A percentile compares a stretch with the other conserved stretches of the same genome.
Evolutionary conservation across 2,888 invertebrate genomes (phyloP).

Genomic region (Boloria euphrosyne): DNA sequence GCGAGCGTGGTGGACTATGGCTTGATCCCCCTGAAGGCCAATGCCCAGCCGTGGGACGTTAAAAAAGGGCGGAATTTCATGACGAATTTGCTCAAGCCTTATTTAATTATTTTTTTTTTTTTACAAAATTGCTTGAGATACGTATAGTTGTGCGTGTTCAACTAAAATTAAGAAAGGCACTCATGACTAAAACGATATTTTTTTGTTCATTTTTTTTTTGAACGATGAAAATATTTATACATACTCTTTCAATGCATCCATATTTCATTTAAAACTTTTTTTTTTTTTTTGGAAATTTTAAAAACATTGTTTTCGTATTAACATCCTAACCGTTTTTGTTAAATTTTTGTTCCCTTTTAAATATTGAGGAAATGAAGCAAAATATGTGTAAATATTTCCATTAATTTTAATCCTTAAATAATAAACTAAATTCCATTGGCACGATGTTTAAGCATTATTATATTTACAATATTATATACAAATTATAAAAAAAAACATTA

Average conservation of each 20-base stretch:
- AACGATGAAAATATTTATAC: background rate
- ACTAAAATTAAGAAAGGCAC: slow-evolving; percentile 22
- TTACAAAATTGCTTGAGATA: background rate
- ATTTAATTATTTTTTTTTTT: too few species aligned
- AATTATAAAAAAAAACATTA: background rate
- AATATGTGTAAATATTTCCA: slow-evolving; percentile 6
- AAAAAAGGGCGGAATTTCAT: too few species aligned
- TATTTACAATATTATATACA: slow-evolving; percentile 15
- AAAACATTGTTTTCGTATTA: background rate
- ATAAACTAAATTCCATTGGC: slow-evolving; percentile 20
- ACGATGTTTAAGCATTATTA: slow-evolving; percentile 2
- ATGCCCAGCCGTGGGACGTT: too few species aligned
- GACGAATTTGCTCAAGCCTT: background rate
- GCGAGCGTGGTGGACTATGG: too few species aligned
- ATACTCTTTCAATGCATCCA: background rate
- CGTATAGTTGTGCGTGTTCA: slow-evolving; percentile 14
- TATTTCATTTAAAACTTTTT: background rate
- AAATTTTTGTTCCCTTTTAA: background rate
- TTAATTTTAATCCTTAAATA: slow-evolving; percentile 1
- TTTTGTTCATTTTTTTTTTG: slow-evolving; percentile 14
- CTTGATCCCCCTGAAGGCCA: too few species aligned
- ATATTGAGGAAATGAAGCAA: background rate
- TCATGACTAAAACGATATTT: slow-evolving; percentile 6
- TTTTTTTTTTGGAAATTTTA: background rate
- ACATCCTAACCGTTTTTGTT: too few species aligned